Base-by-base conservation (phyloP, 2,797 vertebrate species). In the Heterohyrax brucei region DNA sequence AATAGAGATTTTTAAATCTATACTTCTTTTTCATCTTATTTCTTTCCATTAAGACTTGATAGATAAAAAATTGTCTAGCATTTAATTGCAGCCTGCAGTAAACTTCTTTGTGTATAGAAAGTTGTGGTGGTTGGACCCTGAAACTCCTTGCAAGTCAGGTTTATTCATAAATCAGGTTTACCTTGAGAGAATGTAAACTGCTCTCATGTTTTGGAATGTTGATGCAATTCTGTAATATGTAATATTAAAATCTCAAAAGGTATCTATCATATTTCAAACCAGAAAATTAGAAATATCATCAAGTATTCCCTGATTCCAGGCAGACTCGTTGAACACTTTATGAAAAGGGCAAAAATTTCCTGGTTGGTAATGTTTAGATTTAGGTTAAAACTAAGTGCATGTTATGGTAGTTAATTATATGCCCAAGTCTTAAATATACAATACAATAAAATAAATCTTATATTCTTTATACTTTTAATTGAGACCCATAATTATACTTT, bases 1-100 rank as follows among this genome's bases (percentile, higher is more conserved):
- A 91, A 88, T 48, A 93, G 80, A 95, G 64, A 96, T 80, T 91
- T 91, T 89, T 87, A 66, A 97, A 94, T 95, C 87, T 95, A 50
- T 88, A 64, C 82, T 94, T 96, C 82, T 79, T 93, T 94, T 87
- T 92, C 72, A 94, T 96, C 66, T 94, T 87, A 62, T 44, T 95
- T 95, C 82, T 95, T 90, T 96, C 95, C 77, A 84, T 92, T 91
- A 94, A 96, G 86, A 14, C 70, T 75, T 94, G 78, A 95, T 78
- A 56, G 80, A 61, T 92, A 68, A 91, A 93, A 97, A 95, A 82
- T 8, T 76, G 73, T 72, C 39, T 73, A 89, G 88, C 68, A 87
- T 93, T 16, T 91, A 66, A 84, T 62, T 84, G 26, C 33, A 85
- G 82, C n/a, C 76, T 68, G 39, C 61, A 68, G 4, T 10, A 9